Base-by-base conservation (phyloP, 2,113 vertebrate genomes). In the Daphoenositta chrysoptera region DNA sequence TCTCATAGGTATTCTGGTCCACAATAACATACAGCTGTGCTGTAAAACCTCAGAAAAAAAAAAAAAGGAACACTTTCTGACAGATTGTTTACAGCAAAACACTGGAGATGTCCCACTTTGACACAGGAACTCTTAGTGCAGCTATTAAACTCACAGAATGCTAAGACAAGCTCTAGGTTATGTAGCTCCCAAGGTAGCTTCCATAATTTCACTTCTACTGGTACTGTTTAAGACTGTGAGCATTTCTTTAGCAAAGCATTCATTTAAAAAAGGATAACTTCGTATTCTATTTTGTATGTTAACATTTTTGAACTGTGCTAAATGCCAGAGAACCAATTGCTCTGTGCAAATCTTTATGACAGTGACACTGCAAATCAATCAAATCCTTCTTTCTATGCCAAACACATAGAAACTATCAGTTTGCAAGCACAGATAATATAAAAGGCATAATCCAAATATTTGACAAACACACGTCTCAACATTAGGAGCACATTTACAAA, bases 401-500 rank as follows among this genome's bases (percentile, higher is more conserved):
- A 95, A 91, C 89, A 76, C 83, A 85, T 35, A 82, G 84, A 81
- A 92, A 64, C 44, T 76, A 85, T 81, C 58, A 64, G 58, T 61
- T 91, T 80, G 70, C 35, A 84, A 81, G 63, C 73, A 96, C 75
- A 89, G 85, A 95, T 72, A 89, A 91, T 47, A 71, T 63, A 95
- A 91, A 86, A 96, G 91, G 89, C 72, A 94, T 50, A 47, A 89
- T 94, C 63, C 58, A 86, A 81, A 87, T 90, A 95, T 96, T 96
- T 96, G 39, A 73, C 70, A 91, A 93, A 93, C 66, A 53, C 21
- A 44, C 18, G 14, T 75, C 35, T 78, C 69, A 58, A 65, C 63
- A 47, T 91, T 78, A 85, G 28, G 24, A 80, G 50, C 30, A 61
- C 48, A 64, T 87, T 78, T 84, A 65, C 39, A 90, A 94, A 89